Conservation (phyloP, 2,113 vertebrate genomes). For the Chauna torquata region DNA sequence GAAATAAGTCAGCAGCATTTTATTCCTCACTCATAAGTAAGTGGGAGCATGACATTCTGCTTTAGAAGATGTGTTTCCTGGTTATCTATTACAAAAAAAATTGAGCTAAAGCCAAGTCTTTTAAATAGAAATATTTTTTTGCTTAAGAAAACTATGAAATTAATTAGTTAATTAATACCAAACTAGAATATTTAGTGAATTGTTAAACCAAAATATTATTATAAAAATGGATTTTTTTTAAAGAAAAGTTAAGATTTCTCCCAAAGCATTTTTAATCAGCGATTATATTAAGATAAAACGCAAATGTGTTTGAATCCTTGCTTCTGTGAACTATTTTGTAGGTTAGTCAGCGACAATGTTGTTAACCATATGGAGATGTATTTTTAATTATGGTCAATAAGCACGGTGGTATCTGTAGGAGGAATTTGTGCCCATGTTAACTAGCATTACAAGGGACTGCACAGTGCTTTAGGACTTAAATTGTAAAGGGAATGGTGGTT, state of each 20-base stretch:
- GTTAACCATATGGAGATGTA: neutral
- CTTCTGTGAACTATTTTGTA: neutral
- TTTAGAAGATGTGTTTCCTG: neutral
- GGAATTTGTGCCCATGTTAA: neutral
- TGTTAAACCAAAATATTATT: neutral
- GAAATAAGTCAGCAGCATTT: neutral
- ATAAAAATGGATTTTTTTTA: neutral
- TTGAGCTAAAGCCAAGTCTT: neutral
- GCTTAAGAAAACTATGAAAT: neutral
- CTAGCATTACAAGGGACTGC: neutral
- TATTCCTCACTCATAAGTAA: neutral
- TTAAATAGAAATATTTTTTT: neutral
- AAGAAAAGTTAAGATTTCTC: neutral
- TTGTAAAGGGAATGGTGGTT: neutral
- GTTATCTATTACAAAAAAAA: neutral
- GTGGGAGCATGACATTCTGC: neutral
- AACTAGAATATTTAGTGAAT: neutral
- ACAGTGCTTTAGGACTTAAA: neutral
- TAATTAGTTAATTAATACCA: neutral
- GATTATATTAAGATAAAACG: neutral
- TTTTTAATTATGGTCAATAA: neutral
- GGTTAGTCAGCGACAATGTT: neutral
- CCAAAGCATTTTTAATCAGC: neutral
- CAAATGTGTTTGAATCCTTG: neutral
- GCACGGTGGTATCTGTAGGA: neutral